Evolutionary conservation across 2,113 vertebrate species (phyloP).

Genomic region (Phalacrocorax aristotelis): DNA sequence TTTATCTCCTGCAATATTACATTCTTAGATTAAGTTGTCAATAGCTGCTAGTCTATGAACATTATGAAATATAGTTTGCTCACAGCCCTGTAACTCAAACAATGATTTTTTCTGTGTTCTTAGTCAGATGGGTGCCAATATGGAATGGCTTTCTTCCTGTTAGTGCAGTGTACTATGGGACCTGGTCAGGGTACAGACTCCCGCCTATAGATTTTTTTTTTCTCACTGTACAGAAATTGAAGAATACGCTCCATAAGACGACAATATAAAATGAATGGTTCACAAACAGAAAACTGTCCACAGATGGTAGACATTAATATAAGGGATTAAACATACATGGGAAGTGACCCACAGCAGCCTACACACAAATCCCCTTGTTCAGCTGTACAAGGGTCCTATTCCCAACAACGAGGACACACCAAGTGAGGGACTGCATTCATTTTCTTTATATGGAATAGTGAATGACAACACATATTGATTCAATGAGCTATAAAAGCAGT

Average conservation of each 20-base stretch:
- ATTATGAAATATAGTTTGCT: not conserved
- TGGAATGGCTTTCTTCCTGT: not conserved
- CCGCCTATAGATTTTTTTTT: not conserved
- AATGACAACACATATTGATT: not conserved
- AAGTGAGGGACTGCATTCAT: not conserved
- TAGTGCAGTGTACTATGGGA: not conserved
- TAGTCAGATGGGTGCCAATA: not conserved
- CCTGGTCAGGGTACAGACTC: not conserved
- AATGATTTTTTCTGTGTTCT: not conserved
- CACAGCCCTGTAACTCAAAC: not conserved
- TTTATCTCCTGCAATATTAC: not conserved
- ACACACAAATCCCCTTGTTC: not conserved
- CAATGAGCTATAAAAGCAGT: not conserved
- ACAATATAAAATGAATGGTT: not conserved
- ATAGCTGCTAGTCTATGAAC: not conserved
- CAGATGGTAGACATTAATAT: fast-evolving
- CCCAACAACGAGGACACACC: not conserved
- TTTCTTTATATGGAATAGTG: not conserved
- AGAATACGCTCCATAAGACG: not conserved
- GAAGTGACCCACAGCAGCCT: not conserved
- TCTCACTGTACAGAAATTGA: not conserved
- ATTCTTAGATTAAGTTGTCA: not conserved
- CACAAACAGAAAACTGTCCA: not conserved
- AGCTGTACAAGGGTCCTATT: not conserved
- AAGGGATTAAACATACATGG: not conserved